Conservation (phyloP, 2,888 invertebrate species). For the Sminthurides aquaticus region DNA sequence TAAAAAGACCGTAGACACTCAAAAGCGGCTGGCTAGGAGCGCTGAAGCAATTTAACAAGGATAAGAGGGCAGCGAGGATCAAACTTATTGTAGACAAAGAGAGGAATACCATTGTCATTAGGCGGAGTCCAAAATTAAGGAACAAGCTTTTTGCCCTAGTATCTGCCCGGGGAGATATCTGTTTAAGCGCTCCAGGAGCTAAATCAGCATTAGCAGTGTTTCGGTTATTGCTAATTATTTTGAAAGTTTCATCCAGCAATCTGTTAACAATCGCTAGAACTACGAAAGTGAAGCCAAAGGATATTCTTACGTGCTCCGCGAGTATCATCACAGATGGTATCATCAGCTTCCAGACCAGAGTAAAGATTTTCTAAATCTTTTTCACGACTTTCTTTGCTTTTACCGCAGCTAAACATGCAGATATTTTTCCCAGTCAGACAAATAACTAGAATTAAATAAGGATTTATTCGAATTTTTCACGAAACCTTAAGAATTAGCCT, state of each 20-base stretch:
- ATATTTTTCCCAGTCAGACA: slow-evolving; percentile 21
- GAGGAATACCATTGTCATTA: slow-evolving; percentile 28
- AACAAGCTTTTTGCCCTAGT: slow-evolving; percentile 11
- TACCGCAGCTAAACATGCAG: slow-evolving; percentile 40
- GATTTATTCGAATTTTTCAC: too few relatives aligned
- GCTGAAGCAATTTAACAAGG: slow-evolving; percentile 35
- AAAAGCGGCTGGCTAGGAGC: slow-evolving; percentile 36
- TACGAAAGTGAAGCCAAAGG: too few relatives aligned
- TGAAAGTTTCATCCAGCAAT: too few relatives aligned
- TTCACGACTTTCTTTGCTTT: slow-evolving; percentile 16
- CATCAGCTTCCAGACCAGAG: too few relatives aligned
- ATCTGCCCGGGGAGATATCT: background rate
- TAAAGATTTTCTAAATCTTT: slow-evolving; percentile 24
- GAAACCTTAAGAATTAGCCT: too few relatives aligned
- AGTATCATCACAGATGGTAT: too few relatives aligned
- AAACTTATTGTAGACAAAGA: slow-evolving; percentile 28
- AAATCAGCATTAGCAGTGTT: too few relatives aligned
- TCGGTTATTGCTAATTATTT: too few relatives aligned
- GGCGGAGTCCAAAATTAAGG: slow-evolving; percentile 31
- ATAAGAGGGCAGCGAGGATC: slow-evolving; percentile 22
- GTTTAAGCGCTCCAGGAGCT: too few relatives aligned
- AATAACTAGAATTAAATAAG: slow-evolving; percentile 25
- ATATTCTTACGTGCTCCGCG: too few relatives aligned
- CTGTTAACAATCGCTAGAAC: too few relatives aligned
- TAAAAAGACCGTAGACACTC: slow-evolving; percentile 34